Base-by-base conservation (phyloP, 2,888 invertebrate species). In the Xestia xanthographa region DNA sequence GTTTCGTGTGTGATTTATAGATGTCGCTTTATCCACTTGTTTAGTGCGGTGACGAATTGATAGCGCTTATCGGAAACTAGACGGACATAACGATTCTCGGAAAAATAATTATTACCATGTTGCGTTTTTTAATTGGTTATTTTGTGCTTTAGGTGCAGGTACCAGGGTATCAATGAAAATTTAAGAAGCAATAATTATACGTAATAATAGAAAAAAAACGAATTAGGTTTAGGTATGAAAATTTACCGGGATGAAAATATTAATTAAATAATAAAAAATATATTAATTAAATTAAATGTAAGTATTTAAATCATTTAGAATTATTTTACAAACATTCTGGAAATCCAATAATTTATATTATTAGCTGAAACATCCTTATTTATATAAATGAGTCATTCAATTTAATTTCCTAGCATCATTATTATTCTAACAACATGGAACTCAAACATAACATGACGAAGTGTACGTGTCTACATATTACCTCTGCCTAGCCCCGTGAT, bases 21-120 rank as follows among this genome's bases (percentile, higher is more conserved):
- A 63, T 73, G n/a, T 48, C n/a, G 12, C 29, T 80, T 73, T n/a
- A 17, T 14, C 12, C 29, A 26, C 26, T 79, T 38, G 26, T 11
- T 4, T 1, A 26, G 17, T 48, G 14, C 14, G 41, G 26, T 75
- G 63, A 34, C 26, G 38, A 63, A 53, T 29, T 45, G 9, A 1
- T 12, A 9, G 6, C 41, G 45, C 2, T 72, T 45, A 17, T 41
- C 17, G 8, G 14, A 56, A 65, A 22, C 26, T 34, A 41, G 8
- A 2, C 26, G 8, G 5, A 2, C 1, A 22, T 12, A 1, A 50
- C 4, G 20, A 5, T 79, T 50, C 22, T 45, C 38, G 14, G 34
- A n/a, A 45, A 17, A n/a, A 38, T 12, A 41, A 34, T 53, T 14
- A 9, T 17, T 9, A 14, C 38, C 6, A 22, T 63, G 14, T 22